Percentiles rank a stretch among this genome's conserved stretches.
phyloP scores from a whole-genome alignment of 2,888 invertebrate genomes.

The Caenorhabditis becei region DNA sequence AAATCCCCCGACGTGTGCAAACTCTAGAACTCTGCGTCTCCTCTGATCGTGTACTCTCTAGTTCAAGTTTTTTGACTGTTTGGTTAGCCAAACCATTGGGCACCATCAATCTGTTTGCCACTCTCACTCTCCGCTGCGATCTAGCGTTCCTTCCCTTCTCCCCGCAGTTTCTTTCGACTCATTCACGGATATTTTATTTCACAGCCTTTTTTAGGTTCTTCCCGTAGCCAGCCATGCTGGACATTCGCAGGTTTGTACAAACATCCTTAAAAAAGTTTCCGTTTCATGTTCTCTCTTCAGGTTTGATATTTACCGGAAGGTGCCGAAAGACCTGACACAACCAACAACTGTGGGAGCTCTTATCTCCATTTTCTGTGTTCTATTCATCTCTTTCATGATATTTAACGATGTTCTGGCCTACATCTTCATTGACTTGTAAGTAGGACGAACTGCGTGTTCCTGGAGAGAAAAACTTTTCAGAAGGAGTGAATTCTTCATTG shows the following conservation, averaged over 20 bases:
- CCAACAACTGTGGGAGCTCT: slow-evolving; percentile 83
- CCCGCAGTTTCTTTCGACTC: slow-evolving; percentile 14
- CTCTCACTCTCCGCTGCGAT: slow-evolving; percentile 49
- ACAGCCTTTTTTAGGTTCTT: background rate
- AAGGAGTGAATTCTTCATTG: slow-evolving; percentile 84
- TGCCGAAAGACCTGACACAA: slow-evolving; percentile 85
- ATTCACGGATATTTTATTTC: slow-evolving; percentile 44
- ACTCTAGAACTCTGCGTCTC: slow-evolving; percentile 29
- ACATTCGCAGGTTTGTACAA: slow-evolving; percentile 66
- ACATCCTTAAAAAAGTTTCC: slow-evolving; percentile 30
- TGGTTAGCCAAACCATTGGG: slow-evolving; percentile 63
- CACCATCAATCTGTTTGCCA: slow-evolving; percentile 62
- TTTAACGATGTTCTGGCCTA: slow-evolving; percentile 74
- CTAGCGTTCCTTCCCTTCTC: slow-evolving; percentile 44
- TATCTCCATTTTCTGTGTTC: slow-evolving; percentile 69
- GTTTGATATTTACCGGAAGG: slow-evolving; percentile 85
- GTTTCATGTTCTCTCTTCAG: slow-evolving; percentile 80
- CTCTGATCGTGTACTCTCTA: slow-evolving; percentile 15
- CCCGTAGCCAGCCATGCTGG: slow-evolving; percentile 50
- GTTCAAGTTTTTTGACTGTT: slow-evolving; percentile 59
- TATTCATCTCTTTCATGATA: slow-evolving; percentile 73
- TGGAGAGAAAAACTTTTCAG: slow-evolving; percentile 50
- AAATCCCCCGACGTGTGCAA: slow-evolving; percentile 61
- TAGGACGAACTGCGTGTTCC: slow-evolving; percentile 4
- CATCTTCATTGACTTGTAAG: slow-evolving; percentile 73